Evolutionary conservation across 35 echinoderm and acorn worm genomes (phyloP).

Genomic region (Apostichopus californicus): DNA sequence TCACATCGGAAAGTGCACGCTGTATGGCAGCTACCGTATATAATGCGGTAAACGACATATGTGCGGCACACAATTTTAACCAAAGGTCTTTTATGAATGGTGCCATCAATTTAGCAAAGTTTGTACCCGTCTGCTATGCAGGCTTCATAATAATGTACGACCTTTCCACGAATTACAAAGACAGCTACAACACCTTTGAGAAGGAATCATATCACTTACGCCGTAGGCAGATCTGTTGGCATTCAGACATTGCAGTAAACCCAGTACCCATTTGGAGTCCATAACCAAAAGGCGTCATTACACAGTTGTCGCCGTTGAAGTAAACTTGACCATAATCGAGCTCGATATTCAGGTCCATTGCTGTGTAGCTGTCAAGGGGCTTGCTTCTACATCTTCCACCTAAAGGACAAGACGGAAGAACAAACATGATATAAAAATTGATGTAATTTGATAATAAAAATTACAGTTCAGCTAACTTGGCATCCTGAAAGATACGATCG

Average conservation of each 20-base stretch:
- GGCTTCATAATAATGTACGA: neutral
- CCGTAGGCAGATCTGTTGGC: neutral
- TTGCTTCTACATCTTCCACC: neutral
- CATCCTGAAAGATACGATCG: too few species aligned
- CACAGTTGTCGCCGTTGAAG: neutral
- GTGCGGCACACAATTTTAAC: too few species aligned
- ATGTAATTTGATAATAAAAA: neutral
- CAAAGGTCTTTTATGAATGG: too few species aligned
- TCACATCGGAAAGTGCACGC: too few species aligned
- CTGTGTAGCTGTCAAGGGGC: slow-evolving; percentile 6
- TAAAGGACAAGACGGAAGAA: neutral
- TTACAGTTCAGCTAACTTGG: too few species aligned
- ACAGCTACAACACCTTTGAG: neutral
- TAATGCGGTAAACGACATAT: too few species aligned
- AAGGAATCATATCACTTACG: neutral
- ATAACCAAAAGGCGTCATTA: neutral
- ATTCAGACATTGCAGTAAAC: neutral
- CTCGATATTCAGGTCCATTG: neutral
- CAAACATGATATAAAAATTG: neutral
- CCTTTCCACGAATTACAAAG: neutral
- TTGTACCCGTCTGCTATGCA: neutral
- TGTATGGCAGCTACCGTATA: too few species aligned
- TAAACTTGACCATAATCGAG: slow-evolving; percentile 19
- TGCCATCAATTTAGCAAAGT: neutral
- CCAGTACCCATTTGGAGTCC: slow-evolving; percentile 34